Base-by-base conservation (phyloP, 2,888 invertebrate species). In the Monochamus alternatus region DNA sequence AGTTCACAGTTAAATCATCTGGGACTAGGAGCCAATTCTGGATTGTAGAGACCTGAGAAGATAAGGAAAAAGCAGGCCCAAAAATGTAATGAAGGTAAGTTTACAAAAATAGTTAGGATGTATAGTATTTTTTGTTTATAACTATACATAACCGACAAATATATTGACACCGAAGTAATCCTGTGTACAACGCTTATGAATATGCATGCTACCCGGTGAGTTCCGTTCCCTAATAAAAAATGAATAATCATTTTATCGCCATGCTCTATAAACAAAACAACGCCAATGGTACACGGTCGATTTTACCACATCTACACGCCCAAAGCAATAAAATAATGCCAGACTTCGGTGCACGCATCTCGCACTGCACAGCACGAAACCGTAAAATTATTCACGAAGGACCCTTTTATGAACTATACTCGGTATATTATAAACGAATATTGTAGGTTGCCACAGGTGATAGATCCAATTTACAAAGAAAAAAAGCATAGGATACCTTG, bases 301-400 rank as follows among this genome's bases (percentile, higher is more conserved):
- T 69, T 75, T 63, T 73, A 71, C 70, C 73, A 55, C 70, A 77
- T 73, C 65, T 74, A 51, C 71, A 70, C 73, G 77, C 77, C 75
- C 75, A 70, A 62, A 47, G 77, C 71, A 75, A 77, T 75, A 77
- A 77, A 77, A 77, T 73, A 77, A 73, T 75, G 75, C 77, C 77
- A 77, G 55, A 14, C 73, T 62, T 55, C 44, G 38, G 63, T 77
- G 77, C 77, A 77, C 77, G 77, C 77, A 77, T 75, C 75, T 77
- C 73, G 70, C 73, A 38, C 66, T 73, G 66, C 72, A 65, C 69
- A 73, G 58, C 75, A 77, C 75, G 77, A 75, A 75, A 75, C 62
- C 66, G n/a, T 55, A 52, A 55, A 66, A 66, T 44, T 51, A 66
- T 66, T 66, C 66, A 66, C 52, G 66, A 66, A 47, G 38, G 66